Evolutionary conservation across 2,113 vertebrate genomes (phyloP).

Genomic region (Neopipo cinnamomea): DNA sequence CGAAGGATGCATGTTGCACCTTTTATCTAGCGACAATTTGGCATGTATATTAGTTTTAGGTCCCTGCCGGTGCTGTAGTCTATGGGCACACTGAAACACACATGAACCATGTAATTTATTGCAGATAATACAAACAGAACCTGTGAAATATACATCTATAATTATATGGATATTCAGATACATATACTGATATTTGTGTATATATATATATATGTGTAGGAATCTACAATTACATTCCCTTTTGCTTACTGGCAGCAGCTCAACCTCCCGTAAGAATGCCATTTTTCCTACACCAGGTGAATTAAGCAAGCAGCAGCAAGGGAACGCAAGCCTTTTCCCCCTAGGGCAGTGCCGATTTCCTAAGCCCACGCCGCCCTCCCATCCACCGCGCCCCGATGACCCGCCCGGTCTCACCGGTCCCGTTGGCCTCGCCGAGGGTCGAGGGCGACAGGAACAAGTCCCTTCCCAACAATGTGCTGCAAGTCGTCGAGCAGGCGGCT

Average conservation of each 20-base stretch:
- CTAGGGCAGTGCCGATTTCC: not conserved
- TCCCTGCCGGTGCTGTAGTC: not conserved
- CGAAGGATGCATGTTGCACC: accelerated
- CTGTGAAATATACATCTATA: not conserved
- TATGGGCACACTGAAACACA: not conserved
- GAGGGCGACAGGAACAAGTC: not conserved
- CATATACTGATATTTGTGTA: too few relatives aligned
- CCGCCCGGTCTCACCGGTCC: not conserved
- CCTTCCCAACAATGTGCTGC: not conserved
- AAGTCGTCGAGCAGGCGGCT: not conserved
- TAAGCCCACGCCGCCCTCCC: not conserved
- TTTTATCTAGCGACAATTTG: not conserved
- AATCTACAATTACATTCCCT: not conserved
- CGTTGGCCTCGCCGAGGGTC: not conserved
- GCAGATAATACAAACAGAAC: not conserved
- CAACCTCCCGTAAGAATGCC: not conserved
- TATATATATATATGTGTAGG: not conserved
- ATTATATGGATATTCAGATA: not conserved
- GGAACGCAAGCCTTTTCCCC: too few relatives aligned
- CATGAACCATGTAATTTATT: accelerated
- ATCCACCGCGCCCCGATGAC: not conserved
- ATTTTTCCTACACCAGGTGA: not conserved
- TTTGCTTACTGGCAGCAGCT: not conserved
- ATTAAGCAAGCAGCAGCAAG: not conserved
- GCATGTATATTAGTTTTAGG: not conserved